Conservation (phyloP, 2,113 vertebrate species). For the Eretmochelys imbricata region DNA sequence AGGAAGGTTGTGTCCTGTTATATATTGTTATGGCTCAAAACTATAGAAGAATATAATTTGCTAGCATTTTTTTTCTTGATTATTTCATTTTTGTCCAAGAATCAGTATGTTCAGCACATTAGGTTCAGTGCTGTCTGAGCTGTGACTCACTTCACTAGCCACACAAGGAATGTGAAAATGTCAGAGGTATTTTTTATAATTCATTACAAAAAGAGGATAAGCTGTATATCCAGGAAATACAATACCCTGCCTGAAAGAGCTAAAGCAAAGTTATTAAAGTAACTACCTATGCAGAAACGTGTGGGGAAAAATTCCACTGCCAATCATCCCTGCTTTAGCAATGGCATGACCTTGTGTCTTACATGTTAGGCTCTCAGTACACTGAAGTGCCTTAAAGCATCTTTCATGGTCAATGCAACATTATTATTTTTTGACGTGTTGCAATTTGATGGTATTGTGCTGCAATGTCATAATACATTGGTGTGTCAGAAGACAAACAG, state of each 20-base stretch:
- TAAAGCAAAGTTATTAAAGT: neutral
- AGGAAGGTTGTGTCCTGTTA: neutral
- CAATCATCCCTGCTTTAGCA: neutral
- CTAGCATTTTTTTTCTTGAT: neutral
- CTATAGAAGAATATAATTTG: neutral
- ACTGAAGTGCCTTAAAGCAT: neutral
- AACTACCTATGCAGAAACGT: neutral
- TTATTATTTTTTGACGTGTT: neutral
- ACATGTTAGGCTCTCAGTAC: neutral
- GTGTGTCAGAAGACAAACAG: neutral
- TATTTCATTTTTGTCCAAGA: neutral
- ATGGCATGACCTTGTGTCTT: neutral
- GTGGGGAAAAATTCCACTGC: neutral
- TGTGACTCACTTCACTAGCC: constrained; percentile 11
- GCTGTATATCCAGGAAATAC: neutral
- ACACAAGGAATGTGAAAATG: constrained; percentile 13
- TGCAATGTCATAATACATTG: neutral
- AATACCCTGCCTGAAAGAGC: neutral
- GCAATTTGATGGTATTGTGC: neutral
- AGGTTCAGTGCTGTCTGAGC: constrained; percentile 20
- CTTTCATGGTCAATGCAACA: neutral
- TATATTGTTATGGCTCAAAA: neutral
- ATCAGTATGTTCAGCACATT: neutral
- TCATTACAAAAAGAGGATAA: constrained; percentile 1
- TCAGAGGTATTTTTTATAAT: constrained; percentile 11